phyloP scores from a whole-genome alignment of 1,140 invertebrate genomes.

The Olivierus martensii region DNA sequence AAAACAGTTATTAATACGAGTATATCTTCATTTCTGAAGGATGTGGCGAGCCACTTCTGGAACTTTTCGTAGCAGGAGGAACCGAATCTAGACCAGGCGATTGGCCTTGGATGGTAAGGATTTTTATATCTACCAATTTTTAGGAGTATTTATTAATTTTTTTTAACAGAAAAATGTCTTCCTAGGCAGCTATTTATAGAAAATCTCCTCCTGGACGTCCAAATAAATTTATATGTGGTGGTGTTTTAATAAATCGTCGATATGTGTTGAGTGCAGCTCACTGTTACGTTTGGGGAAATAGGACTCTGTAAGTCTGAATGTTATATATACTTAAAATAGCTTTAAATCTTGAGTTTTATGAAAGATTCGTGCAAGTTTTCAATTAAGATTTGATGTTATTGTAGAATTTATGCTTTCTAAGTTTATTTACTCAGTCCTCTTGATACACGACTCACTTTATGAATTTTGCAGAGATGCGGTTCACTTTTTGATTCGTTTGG shows the following conservation, averaged over 20 bases:
- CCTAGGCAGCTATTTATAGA: conserved; percentile 6
- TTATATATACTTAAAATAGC: too few relatives aligned
- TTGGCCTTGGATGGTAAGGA: conserved; percentile 11
- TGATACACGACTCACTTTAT: too few relatives aligned
- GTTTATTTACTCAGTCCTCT: too few relatives aligned
- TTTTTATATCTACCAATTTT: too few relatives aligned
- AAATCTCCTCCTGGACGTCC: neutral
- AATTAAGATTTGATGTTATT: too few relatives aligned
- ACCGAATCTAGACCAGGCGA: conserved; percentile 4
- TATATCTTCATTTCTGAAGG: neutral
- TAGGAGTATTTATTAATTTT: too few relatives aligned
- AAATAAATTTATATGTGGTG: conserved; percentile 40
- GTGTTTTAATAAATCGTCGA: conserved; percentile 40
- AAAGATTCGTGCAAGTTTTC: too few relatives aligned
- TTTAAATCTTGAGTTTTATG: too few relatives aligned
- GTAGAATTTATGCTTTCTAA: too few relatives aligned
- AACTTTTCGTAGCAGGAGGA: conserved; percentile 2
- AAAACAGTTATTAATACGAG: too few relatives aligned
- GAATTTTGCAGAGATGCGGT: too few relatives aligned
- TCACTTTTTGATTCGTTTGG: conserved; percentile 6
- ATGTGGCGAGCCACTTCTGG: neutral
- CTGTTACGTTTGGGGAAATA: conserved; percentile 31
- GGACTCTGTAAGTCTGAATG: neutral
- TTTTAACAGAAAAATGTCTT: too few relatives aligned
- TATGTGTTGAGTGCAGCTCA: conserved; percentile 53